Conservation (phyloP, 2,113 vertebrate genomes). For the Acanthisitta chloris region DNA sequence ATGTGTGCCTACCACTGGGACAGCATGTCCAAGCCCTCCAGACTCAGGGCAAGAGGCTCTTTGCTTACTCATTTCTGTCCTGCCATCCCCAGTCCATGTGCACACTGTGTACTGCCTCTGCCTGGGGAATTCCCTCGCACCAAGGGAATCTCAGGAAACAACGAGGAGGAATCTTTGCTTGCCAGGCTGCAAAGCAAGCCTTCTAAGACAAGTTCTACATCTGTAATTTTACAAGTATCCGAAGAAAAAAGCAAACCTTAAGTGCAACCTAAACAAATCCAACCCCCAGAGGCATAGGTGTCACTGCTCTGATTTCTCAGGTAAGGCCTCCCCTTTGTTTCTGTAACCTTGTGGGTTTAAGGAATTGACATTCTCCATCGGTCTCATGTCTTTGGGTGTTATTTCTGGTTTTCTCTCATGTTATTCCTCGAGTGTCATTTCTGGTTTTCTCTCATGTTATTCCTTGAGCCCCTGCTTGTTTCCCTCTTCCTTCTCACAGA, state of each 20-base stretch:
- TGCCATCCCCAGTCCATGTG: fast-evolving
- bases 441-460: background rate
- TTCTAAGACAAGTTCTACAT: background rate
- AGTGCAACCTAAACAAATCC: background rate
- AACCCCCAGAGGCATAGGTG: no score
- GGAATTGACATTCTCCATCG: background rate
- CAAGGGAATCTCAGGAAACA: background rate
- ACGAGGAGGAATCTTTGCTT: background rate
- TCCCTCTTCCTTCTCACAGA: background rate
- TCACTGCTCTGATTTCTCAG: background rate
- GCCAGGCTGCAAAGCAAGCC: background rate
- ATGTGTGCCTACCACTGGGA: background rate
- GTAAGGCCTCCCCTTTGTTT: background rate
- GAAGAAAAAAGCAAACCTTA: background rate
- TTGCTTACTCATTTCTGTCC: background rate
- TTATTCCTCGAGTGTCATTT: background rate
- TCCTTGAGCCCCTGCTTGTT: background rate
- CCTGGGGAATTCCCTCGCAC: background rate
- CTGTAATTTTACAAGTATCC: background rate
- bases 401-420: background rate
- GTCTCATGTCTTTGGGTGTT: background rate
- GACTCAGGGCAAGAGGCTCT: background rate
- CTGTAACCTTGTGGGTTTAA: background rate
- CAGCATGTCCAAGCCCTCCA: background rate
- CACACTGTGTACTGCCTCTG: background rate